Conservation (phyloP, 1,140 invertebrate genomes). For the Bombus ignitus region DNA sequence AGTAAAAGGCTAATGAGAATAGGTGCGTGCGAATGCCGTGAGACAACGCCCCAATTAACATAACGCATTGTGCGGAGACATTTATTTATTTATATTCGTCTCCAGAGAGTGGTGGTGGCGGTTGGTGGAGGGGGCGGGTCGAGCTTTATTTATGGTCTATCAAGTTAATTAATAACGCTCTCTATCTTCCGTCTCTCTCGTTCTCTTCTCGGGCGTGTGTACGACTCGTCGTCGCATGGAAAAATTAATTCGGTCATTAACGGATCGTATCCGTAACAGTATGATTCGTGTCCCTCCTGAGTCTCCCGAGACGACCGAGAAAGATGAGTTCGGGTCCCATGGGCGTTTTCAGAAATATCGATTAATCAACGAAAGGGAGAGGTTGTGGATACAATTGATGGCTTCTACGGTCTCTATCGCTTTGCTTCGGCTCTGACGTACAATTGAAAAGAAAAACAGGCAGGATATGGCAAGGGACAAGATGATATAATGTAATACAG, state of each 20-base stretch:
- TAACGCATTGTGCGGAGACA: slow-evolving; percentile 78
- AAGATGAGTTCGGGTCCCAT: slow-evolving; percentile 59
- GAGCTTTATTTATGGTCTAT: slow-evolving; percentile 80
- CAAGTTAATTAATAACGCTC: slow-evolving; percentile 80
- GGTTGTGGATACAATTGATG: slow-evolving; percentile 10
- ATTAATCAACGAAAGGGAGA: slow-evolving; percentile 63
- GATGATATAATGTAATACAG: no score
- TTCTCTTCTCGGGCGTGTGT: slow-evolving; percentile 31
- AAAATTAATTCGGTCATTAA: slow-evolving; percentile 77
- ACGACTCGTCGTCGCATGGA: slow-evolving; percentile 58
- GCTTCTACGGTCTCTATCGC: no score
- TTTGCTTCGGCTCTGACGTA: no score
- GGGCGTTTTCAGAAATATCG: slow-evolving; percentile 64
- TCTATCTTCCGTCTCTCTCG: slow-evolving; percentile 34
- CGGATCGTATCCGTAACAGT: slow-evolving; percentile 70
- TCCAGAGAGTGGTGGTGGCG: slow-evolving; percentile 69
- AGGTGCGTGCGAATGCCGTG: slow-evolving; percentile 78
- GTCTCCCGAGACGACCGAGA: slow-evolving; percentile 59
- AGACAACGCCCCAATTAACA: slow-evolving; percentile 84
- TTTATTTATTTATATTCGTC: slow-evolving; percentile 83
- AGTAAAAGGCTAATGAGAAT: slow-evolving; percentile 79
- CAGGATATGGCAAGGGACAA: neutral
- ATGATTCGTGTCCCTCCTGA: slow-evolving; percentile 51
- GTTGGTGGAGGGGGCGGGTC: slow-evolving; percentile 53
- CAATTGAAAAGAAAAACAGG: neutral